Conservation (phyloP, 2,888 invertebrate genomes). For the Spilarctia lutea region DNA sequence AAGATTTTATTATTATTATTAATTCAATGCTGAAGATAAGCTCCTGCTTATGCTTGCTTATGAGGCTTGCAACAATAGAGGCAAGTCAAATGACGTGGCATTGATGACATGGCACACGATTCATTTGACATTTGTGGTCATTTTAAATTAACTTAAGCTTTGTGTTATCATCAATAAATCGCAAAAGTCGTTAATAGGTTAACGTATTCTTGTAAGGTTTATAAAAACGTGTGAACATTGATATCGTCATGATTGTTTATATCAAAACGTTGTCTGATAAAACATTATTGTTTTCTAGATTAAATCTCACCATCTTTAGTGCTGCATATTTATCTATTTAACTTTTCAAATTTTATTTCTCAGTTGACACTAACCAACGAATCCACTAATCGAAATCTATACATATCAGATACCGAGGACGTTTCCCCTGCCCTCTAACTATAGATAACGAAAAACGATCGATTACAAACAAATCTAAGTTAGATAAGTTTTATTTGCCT, state of each 20-base stretch:
- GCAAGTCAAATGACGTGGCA: no score
- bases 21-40: neutral
- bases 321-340: neutral
- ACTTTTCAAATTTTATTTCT: neutral
- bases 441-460: slow-evolving; percentile 23
- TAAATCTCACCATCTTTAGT: neutral
- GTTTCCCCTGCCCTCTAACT: slow-evolving; percentile 24
- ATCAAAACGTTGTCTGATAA: neutral
- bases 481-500: slow-evolving; percentile 25
- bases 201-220: neutral
- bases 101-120: no score
- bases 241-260: neutral
- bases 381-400: slow-evolving; percentile 8
- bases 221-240: neutral
- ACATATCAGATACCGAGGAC: slow-evolving; percentile 25
- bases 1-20: no score
- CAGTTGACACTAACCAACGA: neutral
- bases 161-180: neutral
- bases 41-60: no score
- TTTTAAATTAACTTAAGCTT: no score
- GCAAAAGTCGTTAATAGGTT: neutral
- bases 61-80: no score
- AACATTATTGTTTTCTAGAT: neutral
- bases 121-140: no score
- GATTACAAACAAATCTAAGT: slow-evolving; percentile 31